Percentiles rank a stretch among this genome's conserved stretches.
phyloP scores from a whole-genome alignment of 1,140 invertebrate species.

The Piezodorus guildinii region DNA sequence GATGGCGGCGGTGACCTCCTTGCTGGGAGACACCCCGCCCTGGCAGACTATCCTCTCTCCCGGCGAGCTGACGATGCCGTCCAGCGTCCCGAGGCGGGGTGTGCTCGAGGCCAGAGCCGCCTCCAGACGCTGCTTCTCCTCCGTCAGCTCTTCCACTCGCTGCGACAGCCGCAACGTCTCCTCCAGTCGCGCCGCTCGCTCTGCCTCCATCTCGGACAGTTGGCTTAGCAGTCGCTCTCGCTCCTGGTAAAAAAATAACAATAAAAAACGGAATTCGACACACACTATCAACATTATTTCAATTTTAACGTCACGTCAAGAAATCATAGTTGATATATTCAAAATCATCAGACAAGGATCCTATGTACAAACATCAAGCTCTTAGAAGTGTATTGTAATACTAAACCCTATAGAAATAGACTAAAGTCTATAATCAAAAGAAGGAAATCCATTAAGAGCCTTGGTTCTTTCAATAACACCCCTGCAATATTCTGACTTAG shows the following conservation, averaged over 20 bases:
- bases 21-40: constrained; percentile 30
- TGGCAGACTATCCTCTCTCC: constrained; percentile 23
- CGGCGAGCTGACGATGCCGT: constrained; percentile 31
- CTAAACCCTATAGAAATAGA: no score
- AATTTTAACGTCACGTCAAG: no score
- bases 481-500: no score
- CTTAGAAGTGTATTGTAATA: no score
- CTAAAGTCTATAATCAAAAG: no score
- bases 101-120: constrained; percentile 7
- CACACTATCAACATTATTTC: no score
- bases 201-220: constrained; percentile 57
- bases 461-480: no score
- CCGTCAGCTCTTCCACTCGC: constrained; percentile 44
- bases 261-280: no score
- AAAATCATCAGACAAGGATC: no score
- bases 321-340: no score
- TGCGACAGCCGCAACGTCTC: constrained; percentile 49
- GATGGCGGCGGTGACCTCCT: constrained; percentile 64
- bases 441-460: no score
- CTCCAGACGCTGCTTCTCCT: constrained; percentile 46
- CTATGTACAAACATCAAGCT: no score
- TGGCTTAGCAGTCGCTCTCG: constrained; percentile 56
- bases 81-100: constrained; percentile 26
- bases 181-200: constrained; percentile 48
- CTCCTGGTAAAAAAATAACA: constrained; percentile 36